phyloP scores from a whole-genome alignment of 2,113 vertebrate genomes.

The Hydropotes inermis region DNA sequence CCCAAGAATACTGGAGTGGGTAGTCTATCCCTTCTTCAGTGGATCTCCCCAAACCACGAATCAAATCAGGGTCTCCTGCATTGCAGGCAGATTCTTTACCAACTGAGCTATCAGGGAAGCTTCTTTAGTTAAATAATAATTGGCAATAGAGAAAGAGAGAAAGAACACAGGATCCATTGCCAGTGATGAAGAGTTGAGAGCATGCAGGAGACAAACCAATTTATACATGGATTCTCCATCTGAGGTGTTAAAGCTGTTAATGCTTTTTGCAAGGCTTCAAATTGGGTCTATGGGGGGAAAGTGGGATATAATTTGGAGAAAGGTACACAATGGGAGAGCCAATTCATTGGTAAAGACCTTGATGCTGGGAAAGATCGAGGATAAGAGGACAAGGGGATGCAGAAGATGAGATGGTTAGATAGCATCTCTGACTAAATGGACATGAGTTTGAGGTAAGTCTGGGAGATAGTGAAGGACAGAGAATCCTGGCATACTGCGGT shows the following conservation, averaged over 20 bases:
- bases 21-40: background rate
- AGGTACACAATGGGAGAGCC: background rate
- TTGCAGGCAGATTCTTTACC: background rate
- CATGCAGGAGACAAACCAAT: background rate
- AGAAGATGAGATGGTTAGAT: background rate
- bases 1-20: background rate
- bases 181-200: background rate
- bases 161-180: background rate
- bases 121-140: slow-evolving; percentile 13
- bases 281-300: background rate
- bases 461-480: background rate
- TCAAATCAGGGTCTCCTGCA: background rate
- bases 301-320: background rate
- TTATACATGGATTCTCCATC: background rate
- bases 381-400: background rate
- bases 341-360: background rate
- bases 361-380: background rate
- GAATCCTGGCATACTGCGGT: background rate
- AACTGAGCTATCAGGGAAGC: background rate
- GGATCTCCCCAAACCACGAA: background rate
- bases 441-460: background rate
- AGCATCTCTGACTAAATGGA: background rate
- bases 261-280: background rate
- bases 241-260: background rate
- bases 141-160: background rate